These are phyloP conservation scores for Neoarius graeffei DNA, from an alignment of 2,113 vertebrate genomes.

Conservation along the genomic window DNA sequence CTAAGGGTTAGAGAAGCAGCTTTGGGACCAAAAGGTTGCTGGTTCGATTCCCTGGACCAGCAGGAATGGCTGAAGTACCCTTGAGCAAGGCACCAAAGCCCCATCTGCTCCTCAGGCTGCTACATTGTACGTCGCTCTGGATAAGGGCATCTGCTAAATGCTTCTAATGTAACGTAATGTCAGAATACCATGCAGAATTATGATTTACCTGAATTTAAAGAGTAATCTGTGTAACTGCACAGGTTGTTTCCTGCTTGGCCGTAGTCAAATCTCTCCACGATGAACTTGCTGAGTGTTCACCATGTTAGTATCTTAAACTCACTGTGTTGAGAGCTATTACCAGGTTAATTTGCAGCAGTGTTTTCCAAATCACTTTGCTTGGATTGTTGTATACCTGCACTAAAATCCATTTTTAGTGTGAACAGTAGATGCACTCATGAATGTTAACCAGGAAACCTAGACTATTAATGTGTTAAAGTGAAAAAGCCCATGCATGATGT, in stretches of 20 bases:
- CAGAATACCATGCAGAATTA: slow-evolving; percentile 58
- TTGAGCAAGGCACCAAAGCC: no score
- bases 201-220: slow-evolving; percentile 62
- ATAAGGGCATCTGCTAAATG: no score
- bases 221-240: not conserved
- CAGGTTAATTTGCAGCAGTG: not conserved
- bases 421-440: not conserved
- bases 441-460: not conserved
- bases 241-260: slow-evolving; percentile 1
- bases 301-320: not conserved
- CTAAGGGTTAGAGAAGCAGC: no score
- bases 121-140: no score
- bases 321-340: not conserved
- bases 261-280: not conserved
- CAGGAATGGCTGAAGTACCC: no score
- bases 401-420: not conserved
- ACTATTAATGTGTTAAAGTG: not conserved
- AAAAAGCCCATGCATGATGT: not conserved
- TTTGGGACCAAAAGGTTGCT: no score
- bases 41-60: no score
- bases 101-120: no score
- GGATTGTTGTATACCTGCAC: not conserved
- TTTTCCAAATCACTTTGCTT: not conserved
- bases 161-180: no score
- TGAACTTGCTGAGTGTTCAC: not conserved